These are phyloP conservation scores for Dicaeum eximium DNA, from an alignment of 2,113 vertebrate genomes.

Conservation along the genomic window DNA sequence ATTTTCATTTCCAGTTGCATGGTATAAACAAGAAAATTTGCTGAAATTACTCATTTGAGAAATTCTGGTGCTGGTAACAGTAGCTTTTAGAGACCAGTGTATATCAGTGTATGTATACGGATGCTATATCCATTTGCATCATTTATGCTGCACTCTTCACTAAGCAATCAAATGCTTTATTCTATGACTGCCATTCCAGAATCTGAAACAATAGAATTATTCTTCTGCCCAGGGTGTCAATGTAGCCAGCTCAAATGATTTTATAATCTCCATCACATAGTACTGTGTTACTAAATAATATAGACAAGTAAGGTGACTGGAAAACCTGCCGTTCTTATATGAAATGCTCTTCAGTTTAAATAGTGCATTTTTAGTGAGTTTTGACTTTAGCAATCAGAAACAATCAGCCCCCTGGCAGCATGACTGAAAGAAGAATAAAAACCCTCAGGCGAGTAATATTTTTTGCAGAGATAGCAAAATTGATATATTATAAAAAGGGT, in stretches of 20 bases:
- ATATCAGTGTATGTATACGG: too few relatives aligned
- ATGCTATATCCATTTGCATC: neutral
- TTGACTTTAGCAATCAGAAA: constrained; percentile 23
- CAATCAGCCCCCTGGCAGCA: constrained; percentile 43
- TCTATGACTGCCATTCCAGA: neutral
- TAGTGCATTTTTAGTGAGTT: constrained; percentile 17
- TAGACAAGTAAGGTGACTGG: constrained; percentile 10
- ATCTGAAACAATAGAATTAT: neutral
- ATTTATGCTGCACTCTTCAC: neutral
- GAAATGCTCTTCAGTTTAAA: constrained; percentile 4
- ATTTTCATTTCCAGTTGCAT: neutral
- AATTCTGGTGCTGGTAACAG: neutral
- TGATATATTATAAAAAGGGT: neutral
- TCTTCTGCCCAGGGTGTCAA: neutral
- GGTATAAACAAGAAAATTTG: neutral
- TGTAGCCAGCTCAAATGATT: constrained; percentile 2
- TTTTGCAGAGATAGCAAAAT: constrained; percentile 40
- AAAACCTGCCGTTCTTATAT: neutral
- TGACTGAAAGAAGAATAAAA: constrained; percentile 33
- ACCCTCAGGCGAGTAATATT: neutral
- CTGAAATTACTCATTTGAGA: neutral
- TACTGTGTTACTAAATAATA: constrained; percentile 9
- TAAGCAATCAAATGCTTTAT: neutral
- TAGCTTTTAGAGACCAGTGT: neutral
- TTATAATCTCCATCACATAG: neutral